phyloP scores from a whole-genome alignment of 2,888 invertebrate genomes.

The Campopleginae sp. region DNA sequence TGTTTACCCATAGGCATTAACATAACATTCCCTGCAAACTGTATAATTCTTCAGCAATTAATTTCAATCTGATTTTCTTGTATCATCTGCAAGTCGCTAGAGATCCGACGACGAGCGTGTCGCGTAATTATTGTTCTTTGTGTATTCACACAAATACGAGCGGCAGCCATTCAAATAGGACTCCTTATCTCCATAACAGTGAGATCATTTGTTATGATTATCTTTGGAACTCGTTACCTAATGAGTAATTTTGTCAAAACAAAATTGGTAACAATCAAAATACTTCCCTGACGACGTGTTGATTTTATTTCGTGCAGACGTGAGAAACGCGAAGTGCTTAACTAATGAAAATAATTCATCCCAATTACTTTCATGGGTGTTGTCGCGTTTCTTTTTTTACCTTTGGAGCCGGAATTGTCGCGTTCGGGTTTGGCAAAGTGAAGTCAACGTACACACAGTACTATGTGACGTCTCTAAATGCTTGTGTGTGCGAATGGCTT shows the following conservation, averaged over 20 bases:
- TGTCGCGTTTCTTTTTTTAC: conserved; percentile 4
- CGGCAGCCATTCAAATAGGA: too few species aligned
- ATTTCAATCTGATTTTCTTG: too few species aligned
- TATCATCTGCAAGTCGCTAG: too few species aligned
- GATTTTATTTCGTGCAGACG: not conserved
- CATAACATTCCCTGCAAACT: too few species aligned
- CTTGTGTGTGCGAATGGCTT: conserved; percentile 13
- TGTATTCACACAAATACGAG: too few species aligned
- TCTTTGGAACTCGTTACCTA: conserved; percentile 19
- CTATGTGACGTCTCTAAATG: not conserved
- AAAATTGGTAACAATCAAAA: not conserved
- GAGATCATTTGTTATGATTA: conserved; percentile 42
- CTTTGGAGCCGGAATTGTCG: not conserved
- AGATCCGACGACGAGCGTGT: conserved; percentile 34
- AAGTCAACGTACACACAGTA: not conserved
- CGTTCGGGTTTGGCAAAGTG: not conserved
- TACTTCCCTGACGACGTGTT: not conserved
- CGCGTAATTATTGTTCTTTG: not conserved
- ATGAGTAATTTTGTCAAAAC: not conserved
- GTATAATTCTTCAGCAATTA: too few species aligned
- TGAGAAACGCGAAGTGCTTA: not conserved
- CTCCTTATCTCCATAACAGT: conserved; percentile 38
- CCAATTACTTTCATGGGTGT: conserved; percentile 8
- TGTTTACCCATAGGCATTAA: too few species aligned
- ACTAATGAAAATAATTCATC: not conserved